A percentile compares a stretch with the other conserved stretches of the same genome.
Evolutionary conservation across 2,113 vertebrate genomes (phyloP).

Genomic region (Campylomormyrus numenius): DNA sequence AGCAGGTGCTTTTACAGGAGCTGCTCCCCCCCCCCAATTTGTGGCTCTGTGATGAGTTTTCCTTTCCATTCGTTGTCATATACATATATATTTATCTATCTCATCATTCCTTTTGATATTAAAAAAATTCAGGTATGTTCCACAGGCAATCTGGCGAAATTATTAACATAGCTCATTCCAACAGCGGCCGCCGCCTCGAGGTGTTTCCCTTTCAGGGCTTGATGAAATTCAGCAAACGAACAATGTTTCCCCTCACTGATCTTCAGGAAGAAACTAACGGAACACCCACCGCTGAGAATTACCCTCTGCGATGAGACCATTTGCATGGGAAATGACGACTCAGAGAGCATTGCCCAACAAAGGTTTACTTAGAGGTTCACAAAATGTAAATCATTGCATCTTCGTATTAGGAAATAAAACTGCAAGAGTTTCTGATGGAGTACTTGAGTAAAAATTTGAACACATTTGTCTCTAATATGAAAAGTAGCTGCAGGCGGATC

Average conservation of each 20-base stretch:
- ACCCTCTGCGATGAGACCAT: not conserved
- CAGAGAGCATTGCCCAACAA: not conserved
- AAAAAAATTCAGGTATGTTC: not conserved
- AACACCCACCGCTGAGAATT: not conserved
- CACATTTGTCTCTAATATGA: not conserved
- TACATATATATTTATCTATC: not conserved
- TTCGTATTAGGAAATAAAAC: not conserved
- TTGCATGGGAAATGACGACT: not conserved
- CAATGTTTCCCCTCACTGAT: not conserved
- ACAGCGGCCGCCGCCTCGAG: not conserved
- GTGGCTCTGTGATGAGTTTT: conserved; percentile 5
- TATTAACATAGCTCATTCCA: not conserved
- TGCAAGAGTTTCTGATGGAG: not conserved
- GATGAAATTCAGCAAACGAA: not conserved
- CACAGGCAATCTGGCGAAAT: not conserved
- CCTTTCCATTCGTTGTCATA: not conserved
- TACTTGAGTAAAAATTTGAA: not conserved
- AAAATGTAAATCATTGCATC: not conserved
- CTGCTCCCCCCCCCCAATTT: not conserved
- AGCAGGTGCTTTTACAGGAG: not conserved
- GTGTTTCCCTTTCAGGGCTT: not conserved
- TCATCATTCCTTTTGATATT: not conserved
- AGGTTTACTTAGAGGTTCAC: not conserved
- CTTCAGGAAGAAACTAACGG: not conserved
- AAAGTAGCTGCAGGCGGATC: not conserved